Base-by-base conservation (phyloP, 2,113 vertebrate species). In the Phyllostomus discolor region DNA sequence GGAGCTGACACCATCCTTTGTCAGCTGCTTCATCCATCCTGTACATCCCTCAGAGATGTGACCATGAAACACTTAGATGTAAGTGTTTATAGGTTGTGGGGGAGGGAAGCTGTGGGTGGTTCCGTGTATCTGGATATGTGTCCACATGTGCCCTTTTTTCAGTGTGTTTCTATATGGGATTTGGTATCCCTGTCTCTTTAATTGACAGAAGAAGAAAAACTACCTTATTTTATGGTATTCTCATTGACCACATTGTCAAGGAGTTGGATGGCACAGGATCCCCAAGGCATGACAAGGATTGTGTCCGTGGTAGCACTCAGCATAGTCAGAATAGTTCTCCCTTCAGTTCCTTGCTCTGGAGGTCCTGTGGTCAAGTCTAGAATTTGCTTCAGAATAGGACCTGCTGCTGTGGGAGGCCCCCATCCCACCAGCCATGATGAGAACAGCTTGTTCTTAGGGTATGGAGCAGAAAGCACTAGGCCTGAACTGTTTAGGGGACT, bases 1-100 rank as follows among this genome's bases (percentile, higher is more conserved):
- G 99, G 99, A 10, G 99, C 99, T 5, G 99, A 99, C 98, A 99
- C 99, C 54, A 99, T 99, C 93, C 98, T 99, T 93, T 99, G 98
- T 33, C 98, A 99, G 66, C 98, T 99, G 75, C 98, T 99, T 38
- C 97, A 99, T 92, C 97, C 98, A 0, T 99, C 99, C 94, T 99
- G 99, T 15, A 93, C 38, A 8, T 91, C 98, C 87, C 98, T 99
- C 78, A 98, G 91, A 98, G 97, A 99, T 1, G 96, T 98, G 72
- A 99, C 99, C 96, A 99, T 98, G 4, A 79, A 96, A 14, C 99
- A 99, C 86, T 98, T 99, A 82, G 99, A 99, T 52, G 99, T 99
- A 97, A 99, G 99, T 98, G 12, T 96, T 81, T 33, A 59, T 35
- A 59, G 52, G 35, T 43, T 62, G 3, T 38, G 28, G 41, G 33